Evolutionary conservation across 1,140 invertebrate species (phyloP).

Genomic region (Cylas formicarius): DNA sequence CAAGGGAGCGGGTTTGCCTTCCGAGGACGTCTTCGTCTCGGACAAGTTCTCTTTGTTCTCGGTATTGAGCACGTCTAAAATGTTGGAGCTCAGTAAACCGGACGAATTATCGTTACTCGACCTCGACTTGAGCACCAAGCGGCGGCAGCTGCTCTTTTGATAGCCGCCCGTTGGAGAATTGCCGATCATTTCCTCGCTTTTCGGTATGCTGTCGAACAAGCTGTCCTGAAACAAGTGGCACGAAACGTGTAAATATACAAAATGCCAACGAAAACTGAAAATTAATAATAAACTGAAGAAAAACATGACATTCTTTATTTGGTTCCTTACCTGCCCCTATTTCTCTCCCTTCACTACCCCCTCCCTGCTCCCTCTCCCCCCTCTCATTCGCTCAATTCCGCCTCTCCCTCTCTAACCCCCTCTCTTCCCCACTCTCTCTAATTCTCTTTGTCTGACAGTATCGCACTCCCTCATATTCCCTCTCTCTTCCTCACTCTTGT

Average conservation of each 20-base stretch:
- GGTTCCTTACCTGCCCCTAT: too few relatives aligned
- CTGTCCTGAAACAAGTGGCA: conserved; percentile 29
- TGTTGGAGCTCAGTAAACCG: conserved; percentile 10
- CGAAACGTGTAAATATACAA: too few relatives aligned
- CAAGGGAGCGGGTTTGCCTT: conserved; percentile 6
- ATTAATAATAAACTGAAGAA: too few relatives aligned
- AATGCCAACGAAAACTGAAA: neutral
- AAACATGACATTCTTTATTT: too few relatives aligned
- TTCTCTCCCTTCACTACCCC: too few relatives aligned
- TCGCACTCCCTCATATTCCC: too few relatives aligned
- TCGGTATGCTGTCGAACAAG: conserved; percentile 21
- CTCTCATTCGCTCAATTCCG: too few relatives aligned
- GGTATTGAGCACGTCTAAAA: conserved; percentile 14
- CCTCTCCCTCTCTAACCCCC: too few relatives aligned
- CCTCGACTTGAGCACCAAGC: conserved; percentile 17
- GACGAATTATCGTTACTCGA: conserved; percentile 6
- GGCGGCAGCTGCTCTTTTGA: conserved; percentile 16
- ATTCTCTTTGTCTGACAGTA: too few relatives aligned
- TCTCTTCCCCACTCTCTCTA: too few relatives aligned
- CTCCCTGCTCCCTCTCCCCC: too few relatives aligned
- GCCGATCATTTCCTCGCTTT: conserved; percentile 1
- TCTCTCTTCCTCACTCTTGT: too few relatives aligned
- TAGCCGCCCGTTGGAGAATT: conserved; percentile 17
- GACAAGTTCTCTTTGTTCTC: conserved; percentile 14
- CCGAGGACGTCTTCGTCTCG: neutral